A percentile compares a stretch with the other conserved stretches of the same genome.
phyloP scores from a whole-genome alignment of 2,888 invertebrate genomes.

The Acrocyrtus sp. region DNA sequence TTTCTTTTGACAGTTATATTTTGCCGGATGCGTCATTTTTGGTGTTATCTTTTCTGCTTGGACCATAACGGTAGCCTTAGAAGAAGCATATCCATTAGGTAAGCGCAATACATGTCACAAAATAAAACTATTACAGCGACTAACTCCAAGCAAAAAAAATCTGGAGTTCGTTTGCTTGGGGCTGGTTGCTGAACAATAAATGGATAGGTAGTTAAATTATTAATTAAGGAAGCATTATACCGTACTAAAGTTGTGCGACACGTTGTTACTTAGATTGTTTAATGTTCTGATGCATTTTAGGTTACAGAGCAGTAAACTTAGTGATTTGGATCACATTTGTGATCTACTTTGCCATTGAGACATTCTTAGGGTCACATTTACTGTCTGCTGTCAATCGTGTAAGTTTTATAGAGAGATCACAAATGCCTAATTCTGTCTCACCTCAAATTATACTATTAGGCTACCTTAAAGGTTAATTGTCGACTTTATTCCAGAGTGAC shows the following conservation, averaged over 20 bases:
- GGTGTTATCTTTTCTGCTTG: conserved; percentile 60
- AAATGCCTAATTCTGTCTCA: no score
- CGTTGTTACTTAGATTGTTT: no score
- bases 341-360: conserved; percentile 59
- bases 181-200: no score
- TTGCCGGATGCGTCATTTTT: conserved; percentile 59
- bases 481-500: conserved; percentile 43
- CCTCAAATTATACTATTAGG: no score
- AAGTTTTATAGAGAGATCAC: no score
- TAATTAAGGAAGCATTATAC: no score
- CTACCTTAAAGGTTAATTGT: no score
- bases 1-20: conserved; percentile 54
- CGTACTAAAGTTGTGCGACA: no score
- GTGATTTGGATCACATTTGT: conserved; percentile 59
- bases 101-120: conserved; percentile 5
- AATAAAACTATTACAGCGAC: no score
- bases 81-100: conserved; percentile 58
- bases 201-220: no score
- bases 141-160: no score
- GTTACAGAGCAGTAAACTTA: conserved; percentile 58
- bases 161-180: no score
- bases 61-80: conserved; percentile 60
- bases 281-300: conserved; percentile 40
- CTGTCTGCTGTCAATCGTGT: conserved; percentile 56
- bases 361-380: conserved; percentile 56